A percentile compares a stretch with the other conserved stretches of the same genome.
phyloP scores from a whole-genome alignment of 2,113 vertebrate species.

The Lycaon pictus region DNA sequence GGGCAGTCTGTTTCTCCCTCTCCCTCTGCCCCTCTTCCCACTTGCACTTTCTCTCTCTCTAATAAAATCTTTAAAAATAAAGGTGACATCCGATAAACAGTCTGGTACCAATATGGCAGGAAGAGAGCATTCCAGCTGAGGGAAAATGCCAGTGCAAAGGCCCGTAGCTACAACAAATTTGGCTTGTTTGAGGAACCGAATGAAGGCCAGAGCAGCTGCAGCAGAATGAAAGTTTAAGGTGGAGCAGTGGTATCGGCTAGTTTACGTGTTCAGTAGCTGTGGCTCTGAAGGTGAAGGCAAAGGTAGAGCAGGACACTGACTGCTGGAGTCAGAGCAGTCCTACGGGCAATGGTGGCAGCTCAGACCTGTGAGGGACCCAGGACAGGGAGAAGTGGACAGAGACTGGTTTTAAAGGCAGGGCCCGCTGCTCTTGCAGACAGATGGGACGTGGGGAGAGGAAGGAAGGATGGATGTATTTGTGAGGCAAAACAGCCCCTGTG shows the following conservation, averaged over 20 bases:
- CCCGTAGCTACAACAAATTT: background rate
- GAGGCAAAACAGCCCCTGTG: background rate
- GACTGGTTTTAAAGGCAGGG: background rate
- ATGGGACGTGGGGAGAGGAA: background rate
- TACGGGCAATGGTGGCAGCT: background rate
- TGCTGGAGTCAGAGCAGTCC: background rate
- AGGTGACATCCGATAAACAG: background rate
- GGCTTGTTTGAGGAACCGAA: background rate
- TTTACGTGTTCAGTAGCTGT: accelerated
- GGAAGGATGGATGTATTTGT: background rate
- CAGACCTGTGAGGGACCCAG: background rate
- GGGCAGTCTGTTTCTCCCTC: background rate
- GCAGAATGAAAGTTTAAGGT: background rate
- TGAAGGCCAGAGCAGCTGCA: background rate
- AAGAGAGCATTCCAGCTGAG: background rate
- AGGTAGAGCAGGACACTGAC: background rate
- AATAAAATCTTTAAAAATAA: background rate
- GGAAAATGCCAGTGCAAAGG: background rate
- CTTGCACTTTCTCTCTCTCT: background rate
- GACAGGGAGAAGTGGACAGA: background rate
- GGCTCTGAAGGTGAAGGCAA: background rate
- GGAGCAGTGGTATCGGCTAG: background rate
- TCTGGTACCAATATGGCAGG: background rate
- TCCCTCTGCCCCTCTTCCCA: background rate
- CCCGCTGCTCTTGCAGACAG: background rate